Evolutionary conservation across 2,797 vertebrate species (phyloP), one percentile per base, ranked within the genome.

Genomic region (Anableps anableps): DNA sequence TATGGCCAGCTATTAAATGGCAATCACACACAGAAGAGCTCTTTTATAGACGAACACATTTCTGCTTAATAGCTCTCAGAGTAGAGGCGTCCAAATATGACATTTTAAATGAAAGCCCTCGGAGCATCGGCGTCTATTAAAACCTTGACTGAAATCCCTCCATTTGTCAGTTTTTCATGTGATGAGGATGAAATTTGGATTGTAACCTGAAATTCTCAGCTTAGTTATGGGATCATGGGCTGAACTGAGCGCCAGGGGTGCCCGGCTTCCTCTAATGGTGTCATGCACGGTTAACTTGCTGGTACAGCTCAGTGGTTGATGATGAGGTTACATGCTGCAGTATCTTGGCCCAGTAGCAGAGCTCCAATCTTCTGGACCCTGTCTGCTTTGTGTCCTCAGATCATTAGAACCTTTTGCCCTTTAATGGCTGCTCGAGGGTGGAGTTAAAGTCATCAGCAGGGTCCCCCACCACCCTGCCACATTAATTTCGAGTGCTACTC

Each of bases 401-500:
- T 93, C 90, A 89, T 89, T 75, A 78, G 78, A 84, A 82, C 74
- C 92, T 79, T 86, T 80, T 60, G 78, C 77, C 86, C 80, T 86
- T 86, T 91, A 90, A 94, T 93, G 92, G 91, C 86, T 43, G 89
- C 87, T 86, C 36, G 78, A 88, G 90, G 92, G 85, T 68, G 84
- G 89, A 86, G 89, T 91, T 91, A 89, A 90, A 82, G 86, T 88
- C 90, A 88, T 88, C 84, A 83, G 72, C 50, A 17, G 88, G 89
- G 75, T 71, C 88, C 82, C 75, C 71, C 86, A 89, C 89, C 88
- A 86, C 90, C 88, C 86, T 80, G 88, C 79, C 87, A 88, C 95
- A 94, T 95, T 94, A 91, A 94, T 93, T 94, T 94, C 87, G 89
- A 94, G 94, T 88, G 91, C 86, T 88, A 71, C 89, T 93, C 90